Percentiles rank a stretch among this genome's conserved stretches.
These are phyloP conservation scores for Alauda arvensis DNA, from an alignment of 2,797 vertebrate species.

Conservation along the genomic window DNA sequence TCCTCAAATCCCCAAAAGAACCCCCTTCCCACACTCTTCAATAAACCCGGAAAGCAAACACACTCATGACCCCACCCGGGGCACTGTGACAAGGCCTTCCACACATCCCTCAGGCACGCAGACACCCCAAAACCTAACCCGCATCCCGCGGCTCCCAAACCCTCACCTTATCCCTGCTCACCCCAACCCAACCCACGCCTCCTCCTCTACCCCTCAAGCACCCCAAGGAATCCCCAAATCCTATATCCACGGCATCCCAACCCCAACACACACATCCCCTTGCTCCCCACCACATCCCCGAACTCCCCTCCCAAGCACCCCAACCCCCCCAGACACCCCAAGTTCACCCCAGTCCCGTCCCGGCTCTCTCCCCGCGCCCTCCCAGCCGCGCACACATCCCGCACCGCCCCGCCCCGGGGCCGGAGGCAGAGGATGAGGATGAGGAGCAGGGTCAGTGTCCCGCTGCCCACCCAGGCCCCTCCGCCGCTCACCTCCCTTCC, in stretches of 20 bases:
- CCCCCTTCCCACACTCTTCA: too few relatives aligned
- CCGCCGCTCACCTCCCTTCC: background rate
- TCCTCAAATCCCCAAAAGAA: background rate
- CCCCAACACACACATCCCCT: background rate
- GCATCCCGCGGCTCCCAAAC: background rate
- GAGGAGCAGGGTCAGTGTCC: background rate
- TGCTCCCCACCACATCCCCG: background rate
- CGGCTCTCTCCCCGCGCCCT: background rate
- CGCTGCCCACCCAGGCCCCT: background rate
- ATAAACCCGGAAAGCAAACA: background rate
- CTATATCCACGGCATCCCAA: background rate
- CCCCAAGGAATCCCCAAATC: background rate
- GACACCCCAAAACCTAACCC: rapidly evolving
- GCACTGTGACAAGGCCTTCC: background rate
- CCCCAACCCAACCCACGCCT: background rate
- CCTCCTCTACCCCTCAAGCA: background rate
- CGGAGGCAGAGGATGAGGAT: too few relatives aligned
- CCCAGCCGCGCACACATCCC: background rate
- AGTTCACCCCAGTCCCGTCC: background rate
- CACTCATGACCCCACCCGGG: rapidly evolving
- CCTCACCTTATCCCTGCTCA: rapidly evolving
- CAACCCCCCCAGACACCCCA: background rate
- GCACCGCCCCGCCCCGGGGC: background rate
- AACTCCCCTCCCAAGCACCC: background rate
- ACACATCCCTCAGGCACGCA: background rate